Conservation (phyloP, 2,113 vertebrate species). For the Peromyscus maniculatus region DNA sequence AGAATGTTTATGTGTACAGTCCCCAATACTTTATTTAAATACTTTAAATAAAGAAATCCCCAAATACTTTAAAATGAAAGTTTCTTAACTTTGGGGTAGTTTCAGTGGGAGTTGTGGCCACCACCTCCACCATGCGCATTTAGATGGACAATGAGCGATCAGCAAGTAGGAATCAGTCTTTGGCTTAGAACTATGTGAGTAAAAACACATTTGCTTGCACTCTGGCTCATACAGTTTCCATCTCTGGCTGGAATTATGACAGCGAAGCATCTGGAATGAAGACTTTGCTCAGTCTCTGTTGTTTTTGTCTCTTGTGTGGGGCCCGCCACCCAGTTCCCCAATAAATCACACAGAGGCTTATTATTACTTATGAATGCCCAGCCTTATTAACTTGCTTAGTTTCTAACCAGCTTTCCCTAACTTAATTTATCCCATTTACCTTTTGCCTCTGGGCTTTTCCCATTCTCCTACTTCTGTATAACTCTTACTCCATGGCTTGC, state of each 20-base stretch:
- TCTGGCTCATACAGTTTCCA: neutral
- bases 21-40: too few species aligned
- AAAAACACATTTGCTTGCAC: neutral
- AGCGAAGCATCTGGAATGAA: neutral
- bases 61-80: conserved; percentile 4
- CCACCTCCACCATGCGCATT: neutral
- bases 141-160: neutral
- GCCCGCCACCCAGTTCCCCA: too few species aligned
- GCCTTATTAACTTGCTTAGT: too few species aligned
- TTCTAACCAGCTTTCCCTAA: too few species aligned
- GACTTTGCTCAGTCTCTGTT: neutral
- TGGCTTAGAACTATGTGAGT: neutral
- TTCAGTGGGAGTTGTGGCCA: neutral
- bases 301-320: too few species aligned
- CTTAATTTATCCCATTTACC: too few species aligned
- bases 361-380: too few species aligned
- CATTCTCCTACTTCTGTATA: too few species aligned
- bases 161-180: neutral
- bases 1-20: neutral
- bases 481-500: too few species aligned
- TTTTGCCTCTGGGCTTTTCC: too few species aligned
- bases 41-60: neutral
- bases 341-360: too few species aligned
- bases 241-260: neutral
- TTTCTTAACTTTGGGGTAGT: neutral